Evolutionary conservation across 2,113 vertebrate species (phyloP), one percentile per base, ranked within the genome.

Genomic region (Antechinus flavipes): DNA sequence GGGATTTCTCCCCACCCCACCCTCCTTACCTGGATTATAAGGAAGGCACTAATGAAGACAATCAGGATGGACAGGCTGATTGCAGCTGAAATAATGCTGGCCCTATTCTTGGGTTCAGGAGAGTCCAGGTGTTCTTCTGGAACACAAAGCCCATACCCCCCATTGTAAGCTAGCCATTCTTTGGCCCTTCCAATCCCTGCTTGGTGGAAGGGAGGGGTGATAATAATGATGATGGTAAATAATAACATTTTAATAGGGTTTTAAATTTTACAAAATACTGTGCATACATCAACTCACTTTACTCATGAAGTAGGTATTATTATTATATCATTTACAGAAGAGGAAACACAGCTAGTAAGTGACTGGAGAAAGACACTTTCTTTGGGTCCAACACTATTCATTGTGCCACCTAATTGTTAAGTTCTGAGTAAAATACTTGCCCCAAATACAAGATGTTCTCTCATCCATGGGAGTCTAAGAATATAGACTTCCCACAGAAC

Each of bases 101-200:
- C 97, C 19, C 98, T 97, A 26, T 91, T 90, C 0, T 26, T 4
- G 0, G 54, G 27, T 0, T 35, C 23, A 0, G 0, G 3, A 0
- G 95, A 95, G 1, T 97, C 96, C 94, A 98, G 23, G 0, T 91
- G 95, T 16, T 94, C 94, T 94, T 97, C 98, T 98, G 84, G 46
- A 91, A 50, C 0, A 46, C 4, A 52, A 0, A 22, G 42, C 55
- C 0, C 0, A 35, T 23, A 2, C 30, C 23, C 0, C 1, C 0
- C 0, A 22, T n/a, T 58, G 24, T 35, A 53, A 8, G 22, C 14
- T 76, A 1, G 25, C 22, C 6, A 30, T 11, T 11, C 53, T 25
- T 54, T 47, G 58, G 49, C 49, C 49, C 42, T 35, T 49, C 30
- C 25, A 61, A 61, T 61, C 58, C 58, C 27, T 22, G 22, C 22